Base-by-base conservation (phyloP, 1,140 invertebrate genomes). In the Heliconius hewitsoni region DNA sequence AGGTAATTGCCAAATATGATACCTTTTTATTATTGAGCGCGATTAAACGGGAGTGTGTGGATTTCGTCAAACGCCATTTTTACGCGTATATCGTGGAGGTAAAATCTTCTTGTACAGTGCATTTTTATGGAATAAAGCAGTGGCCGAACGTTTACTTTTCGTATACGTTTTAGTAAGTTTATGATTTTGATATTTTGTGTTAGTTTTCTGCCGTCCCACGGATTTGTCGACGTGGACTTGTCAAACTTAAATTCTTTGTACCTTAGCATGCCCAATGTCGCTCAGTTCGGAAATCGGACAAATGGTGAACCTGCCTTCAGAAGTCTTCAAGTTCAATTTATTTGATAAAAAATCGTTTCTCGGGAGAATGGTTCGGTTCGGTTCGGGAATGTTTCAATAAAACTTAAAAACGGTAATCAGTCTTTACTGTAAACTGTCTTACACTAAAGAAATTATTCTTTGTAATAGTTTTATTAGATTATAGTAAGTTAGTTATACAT, bases 11-110 rank as follows among this genome's bases (percentile, higher is more conserved):
- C 11, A 16, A 66, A 66, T 66, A 66, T 30, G 13, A 66, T 27
- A 3, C 23, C 23, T 27, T 13, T 71, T 42, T 46, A 70, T 71
- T 39, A 27, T 76, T 19, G 74, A 30, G 11, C 60, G 60, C 74
- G 74, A 27, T 50, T 27, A 34, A 19, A 50, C 60, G 60, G 57
- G 74, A 46, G 74, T 75, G 74, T 70, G 60, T 66, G 60, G 27
- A 66, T 66, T 6, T 66, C 3, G 60, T 27, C 27, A 9, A 16
- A 13, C 23, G 60, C 27, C 60, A 27, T 66, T 30, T n/a, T 27
- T 23, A 30, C 60, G 55, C 60, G 1, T 66, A 66, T 9, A n/a
- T 27, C 27, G 11, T 66, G 60, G 23, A 66, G 27, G 6, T 2
- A 6, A 19, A 66, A 66, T 13, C 9, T 4, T 27, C 13, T 66